Base-by-base conservation (phyloP, 2,797 vertebrate species). In the Pangasius djambal region DNA sequence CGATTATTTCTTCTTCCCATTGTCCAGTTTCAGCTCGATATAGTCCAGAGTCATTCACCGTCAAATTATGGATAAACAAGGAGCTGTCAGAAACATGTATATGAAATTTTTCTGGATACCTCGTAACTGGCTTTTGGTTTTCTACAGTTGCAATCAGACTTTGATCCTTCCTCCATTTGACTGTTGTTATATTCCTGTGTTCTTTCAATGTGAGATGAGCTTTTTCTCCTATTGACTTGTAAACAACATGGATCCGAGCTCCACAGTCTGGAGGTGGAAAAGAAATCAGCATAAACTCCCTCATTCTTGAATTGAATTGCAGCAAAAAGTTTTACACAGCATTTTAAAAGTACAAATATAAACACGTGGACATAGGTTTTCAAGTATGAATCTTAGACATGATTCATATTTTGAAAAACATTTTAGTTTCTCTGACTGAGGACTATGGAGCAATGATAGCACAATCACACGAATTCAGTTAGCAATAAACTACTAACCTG, bases 71-170 rank as follows among this genome's bases (percentile, higher is more conserved):
- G 8, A 95, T 86, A 65, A 93, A 94, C 86, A 95, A 1, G 86
- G 52, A 6, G 10, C 0, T 79, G 81, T 91, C 0, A 0, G 4
- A 22, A 4, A 0, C 1, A 31, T 1, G 55, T 37, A 31, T 0
- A 4, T 18, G 0, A 72, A 92, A 81, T 83, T 85, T 93, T 0
- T 44, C 0, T 31, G 0, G 1, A 20, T 44, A 86, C 0, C 0
- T 0, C 0, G 61, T 18, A 0, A 0, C 6, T 1, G 72, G 2
- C 0, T 0, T 0, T 0, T 0, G 0, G 0, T 1, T 0, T 0
- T 0, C 0, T 52, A n/a, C 0, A 18, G 91, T 50, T 0, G 70
- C 50, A 34, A 81, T n/a, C 3, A 22, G 0, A 0, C 0, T 1
- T 0, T 0, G 0, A 16, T 12, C 0, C 28, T 70, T 82, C 0